Evolutionary conservation across 2,113 vertebrate genomes (phyloP).

Genomic region (Pongo pygmaeus): DNA sequence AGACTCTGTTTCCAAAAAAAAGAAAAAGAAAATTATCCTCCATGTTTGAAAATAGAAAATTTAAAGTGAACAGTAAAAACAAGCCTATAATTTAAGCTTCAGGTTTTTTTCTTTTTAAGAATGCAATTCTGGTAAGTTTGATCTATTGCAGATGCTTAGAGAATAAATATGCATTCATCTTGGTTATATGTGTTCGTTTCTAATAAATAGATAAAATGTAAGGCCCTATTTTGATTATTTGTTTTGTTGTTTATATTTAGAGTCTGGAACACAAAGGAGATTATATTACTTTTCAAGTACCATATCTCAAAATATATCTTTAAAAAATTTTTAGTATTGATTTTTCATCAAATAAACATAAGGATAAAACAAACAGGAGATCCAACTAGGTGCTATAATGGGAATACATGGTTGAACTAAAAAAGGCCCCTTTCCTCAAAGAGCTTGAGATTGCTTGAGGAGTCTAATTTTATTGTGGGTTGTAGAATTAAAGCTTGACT

Average conservation of each 20-base stretch:
- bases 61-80: constrained; percentile 28
- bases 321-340: neutral
- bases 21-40: neutral
- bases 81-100: neutral
- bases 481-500: constrained; percentile 5
- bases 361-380: neutral
- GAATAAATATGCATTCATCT: neutral
- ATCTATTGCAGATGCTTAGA: neutral
- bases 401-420: neutral
- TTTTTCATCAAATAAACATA: neutral
- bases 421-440: neutral
- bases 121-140: constrained; percentile 23
- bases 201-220: constrained; percentile 33
- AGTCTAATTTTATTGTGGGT: neutral
- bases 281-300: neutral
- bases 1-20: too few relatives aligned
- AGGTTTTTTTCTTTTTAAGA: neutral
- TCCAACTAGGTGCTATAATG: neutral
- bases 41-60: constrained; percentile 16
- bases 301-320: neutral
- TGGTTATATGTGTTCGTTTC: neutral
- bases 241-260: constrained; percentile 6
- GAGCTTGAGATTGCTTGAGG: too few relatives aligned
- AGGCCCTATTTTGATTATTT: neutral
- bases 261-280: neutral